These are phyloP conservation scores for Drosophila asahinai DNA, from an alignment of 1,140 invertebrate genomes.

Conservation along the genomic window DNA sequence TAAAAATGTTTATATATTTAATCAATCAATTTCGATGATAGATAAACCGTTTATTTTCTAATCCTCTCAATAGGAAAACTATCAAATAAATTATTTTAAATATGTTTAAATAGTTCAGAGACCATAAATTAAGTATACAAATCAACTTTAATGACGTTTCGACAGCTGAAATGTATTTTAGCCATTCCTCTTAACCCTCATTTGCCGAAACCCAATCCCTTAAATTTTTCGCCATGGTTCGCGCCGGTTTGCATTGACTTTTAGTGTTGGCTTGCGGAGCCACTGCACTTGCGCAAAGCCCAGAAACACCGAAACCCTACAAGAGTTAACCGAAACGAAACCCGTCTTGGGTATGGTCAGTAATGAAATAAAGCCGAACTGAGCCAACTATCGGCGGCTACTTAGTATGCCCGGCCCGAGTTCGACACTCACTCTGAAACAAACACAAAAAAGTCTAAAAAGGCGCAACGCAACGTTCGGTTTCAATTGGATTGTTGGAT, in stretches of 20 bases:
- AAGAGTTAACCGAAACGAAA: conserved; percentile 67
- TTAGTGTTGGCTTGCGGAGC: conserved; percentile 29
- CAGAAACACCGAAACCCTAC: conserved; percentile 40
- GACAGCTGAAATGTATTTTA: not conserved
- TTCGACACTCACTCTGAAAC: conserved; percentile 30
- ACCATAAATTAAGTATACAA: not conserved
- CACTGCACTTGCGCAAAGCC: conserved; percentile 50
- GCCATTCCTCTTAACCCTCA: not conserved
- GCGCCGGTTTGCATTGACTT: conserved; percentile 33
- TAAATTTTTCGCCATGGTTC: not conserved
- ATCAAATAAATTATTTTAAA: not conserved
- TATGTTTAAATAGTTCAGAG: not conserved
- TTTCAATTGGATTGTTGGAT: conserved; percentile 59
- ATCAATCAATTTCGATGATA: too few relatives aligned
- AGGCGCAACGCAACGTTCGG: conserved; percentile 58
- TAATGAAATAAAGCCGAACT: conserved; percentile 54
- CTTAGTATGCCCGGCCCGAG: conserved; percentile 74
- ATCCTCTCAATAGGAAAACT: too few relatives aligned
- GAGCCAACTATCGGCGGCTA: conserved; percentile 56
- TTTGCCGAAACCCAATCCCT: conserved; percentile 15
- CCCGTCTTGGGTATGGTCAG: conserved; percentile 79
- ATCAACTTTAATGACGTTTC: conserved; percentile 21
- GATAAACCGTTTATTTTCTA: too few relatives aligned
- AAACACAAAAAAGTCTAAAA: conserved; percentile 4
- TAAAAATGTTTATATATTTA: too few relatives aligned